Evolutionary conservation across 92 coral and sea anemone genomes (phyloP), one percentile per base, ranked within the genome.

Genomic region (Zoanthus sansibaricus): DNA sequence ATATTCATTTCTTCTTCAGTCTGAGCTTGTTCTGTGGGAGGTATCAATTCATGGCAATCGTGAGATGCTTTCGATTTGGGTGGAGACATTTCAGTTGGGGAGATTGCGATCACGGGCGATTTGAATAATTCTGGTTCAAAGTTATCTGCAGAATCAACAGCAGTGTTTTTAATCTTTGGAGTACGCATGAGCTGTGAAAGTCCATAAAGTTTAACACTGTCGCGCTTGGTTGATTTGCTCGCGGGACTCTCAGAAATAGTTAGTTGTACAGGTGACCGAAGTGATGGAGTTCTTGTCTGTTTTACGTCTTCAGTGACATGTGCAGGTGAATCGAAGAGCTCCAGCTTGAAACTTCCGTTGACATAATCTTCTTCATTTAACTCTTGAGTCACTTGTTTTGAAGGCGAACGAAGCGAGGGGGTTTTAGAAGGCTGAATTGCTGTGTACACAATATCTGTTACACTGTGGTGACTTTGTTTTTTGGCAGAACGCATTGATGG

Each of bases 201-300:
- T 18, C 97, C 97, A 70, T 86, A 58, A 16, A 89, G 91, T 33
- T 84, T 88, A n/a, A 76, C 54, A 77, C 96, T 92, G 51, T 91
- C 78, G 61, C 95, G 95, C 82, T 66, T 77, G 54, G 64, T 5
- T 8, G 85, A 12, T 30, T 66, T 80, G 20, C 45, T 73, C 5
- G 13, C 15, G 6, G 74, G 75, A 47, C 74, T 64, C 37, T 11
- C 30, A 33, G 31, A 54, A 52, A 52, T 45, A 44, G 17, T 20
- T 59, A 58, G 69, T 52, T 84, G 85, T n/a, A 33, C 95, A 56
- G 89, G 74, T 37, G 82, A 71, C 58, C 95, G 87, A 44, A 93
- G 89, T 17, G 96, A 93, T 12, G 96, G 96, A n/a, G 96, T 93
- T n/a, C 70, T 20, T 12, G 92, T 70, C 15, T 64, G 75, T 45